Conservation (phyloP, 2,113 vertebrate species). For the Tonatia bakeri region DNA sequence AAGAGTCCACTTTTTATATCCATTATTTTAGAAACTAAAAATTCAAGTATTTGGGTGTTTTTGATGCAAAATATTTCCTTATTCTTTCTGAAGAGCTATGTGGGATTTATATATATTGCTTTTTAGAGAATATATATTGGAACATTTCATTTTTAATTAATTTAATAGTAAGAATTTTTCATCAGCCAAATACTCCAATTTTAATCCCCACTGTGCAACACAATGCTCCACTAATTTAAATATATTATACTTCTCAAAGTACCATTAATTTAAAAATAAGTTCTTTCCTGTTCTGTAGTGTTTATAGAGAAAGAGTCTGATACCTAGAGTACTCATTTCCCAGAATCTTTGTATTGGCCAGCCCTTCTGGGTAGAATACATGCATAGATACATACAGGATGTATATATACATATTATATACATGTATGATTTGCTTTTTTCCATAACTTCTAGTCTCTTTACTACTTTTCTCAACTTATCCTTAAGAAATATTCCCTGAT, state of each 20-base stretch:
- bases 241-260: neutral
- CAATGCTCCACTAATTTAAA: neutral
- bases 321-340: neutral
- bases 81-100: neutral
- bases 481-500: neutral
- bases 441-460: neutral
- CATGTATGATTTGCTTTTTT: neutral
- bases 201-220: neutral
- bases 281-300: neutral
- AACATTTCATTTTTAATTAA: conserved; percentile 24
- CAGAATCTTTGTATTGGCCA: neutral
- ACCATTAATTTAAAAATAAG: neutral
- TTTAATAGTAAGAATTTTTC: neutral
- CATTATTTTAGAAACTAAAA: neutral
- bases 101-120: neutral
- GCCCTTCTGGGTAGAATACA: neutral
- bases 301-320: neutral
- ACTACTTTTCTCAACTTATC: neutral
- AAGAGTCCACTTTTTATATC: neutral
- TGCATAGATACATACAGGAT: neutral
- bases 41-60: neutral
- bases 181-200: neutral
- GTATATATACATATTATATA: neutral
- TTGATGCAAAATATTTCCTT: neutral
- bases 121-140: neutral